phyloP scores from a whole-genome alignment of 2,113 vertebrate species.

The Apteryx mantelli region DNA sequence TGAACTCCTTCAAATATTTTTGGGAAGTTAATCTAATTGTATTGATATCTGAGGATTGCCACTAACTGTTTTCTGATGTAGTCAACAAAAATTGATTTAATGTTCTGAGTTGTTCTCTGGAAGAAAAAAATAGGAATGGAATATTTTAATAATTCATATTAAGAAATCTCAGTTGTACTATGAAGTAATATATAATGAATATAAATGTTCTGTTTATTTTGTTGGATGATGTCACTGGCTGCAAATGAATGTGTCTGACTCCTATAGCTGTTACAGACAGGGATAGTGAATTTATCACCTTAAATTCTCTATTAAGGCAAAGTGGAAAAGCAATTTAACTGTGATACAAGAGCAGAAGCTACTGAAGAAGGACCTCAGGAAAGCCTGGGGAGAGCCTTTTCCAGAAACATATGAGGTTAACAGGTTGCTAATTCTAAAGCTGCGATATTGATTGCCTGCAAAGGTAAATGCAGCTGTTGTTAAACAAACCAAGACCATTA shows the following conservation, averaged over 20 bases:
- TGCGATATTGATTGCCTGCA: not conserved
- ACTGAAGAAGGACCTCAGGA: not conserved
- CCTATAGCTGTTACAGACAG: not conserved
- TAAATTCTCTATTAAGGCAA: not conserved
- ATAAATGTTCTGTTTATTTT: not conserved
- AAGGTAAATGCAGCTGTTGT: too few relatives aligned
- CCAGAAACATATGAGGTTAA: not conserved
- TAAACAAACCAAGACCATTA: not conserved
- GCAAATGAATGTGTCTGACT: not conserved
- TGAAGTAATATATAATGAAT: not conserved
- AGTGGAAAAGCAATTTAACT: not conserved
- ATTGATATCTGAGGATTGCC: not conserved
- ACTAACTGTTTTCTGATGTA: not conserved
- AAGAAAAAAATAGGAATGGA: not conserved
- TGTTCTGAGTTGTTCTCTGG: not conserved
- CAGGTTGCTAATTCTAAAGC: not conserved
- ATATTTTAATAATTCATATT: not conserved
- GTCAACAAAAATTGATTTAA: not conserved
- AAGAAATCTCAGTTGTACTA: not conserved
- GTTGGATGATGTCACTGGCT: not conserved
- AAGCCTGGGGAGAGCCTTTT: not conserved
- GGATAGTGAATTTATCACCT: not conserved
- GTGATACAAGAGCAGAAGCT: not conserved
- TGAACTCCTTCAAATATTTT: not conserved
- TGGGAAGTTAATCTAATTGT: not conserved